Conservation (phyloP, 2,888 invertebrate genomes). For the Cynaeus angustus region DNA sequence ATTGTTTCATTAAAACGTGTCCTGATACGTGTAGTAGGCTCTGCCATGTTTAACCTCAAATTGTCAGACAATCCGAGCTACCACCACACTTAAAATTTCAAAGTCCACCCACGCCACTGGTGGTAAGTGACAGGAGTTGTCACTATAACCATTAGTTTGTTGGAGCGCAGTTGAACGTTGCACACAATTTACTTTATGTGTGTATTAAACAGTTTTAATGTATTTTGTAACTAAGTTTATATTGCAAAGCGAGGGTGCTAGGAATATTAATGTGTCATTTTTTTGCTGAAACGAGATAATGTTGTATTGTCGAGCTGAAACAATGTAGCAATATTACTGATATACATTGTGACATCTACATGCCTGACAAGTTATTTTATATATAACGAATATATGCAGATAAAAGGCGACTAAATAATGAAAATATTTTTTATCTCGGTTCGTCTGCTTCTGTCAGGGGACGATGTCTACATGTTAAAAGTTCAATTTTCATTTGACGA, state of each 20-base stretch:
- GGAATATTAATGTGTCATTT: constrained; percentile 66
- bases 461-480: constrained; percentile 28
- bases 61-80: neutral
- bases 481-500: constrained; percentile 41
- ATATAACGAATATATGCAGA: constrained; percentile 44
- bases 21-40: no score
- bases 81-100: neutral
- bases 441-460: constrained; percentile 39
- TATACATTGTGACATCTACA: constrained; percentile 52
- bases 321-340: constrained; percentile 62
- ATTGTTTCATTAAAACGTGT: constrained; percentile 62
- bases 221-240: constrained; percentile 69
- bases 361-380: constrained; percentile 55
- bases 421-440: constrained; percentile 49
- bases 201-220: constrained; percentile 69
- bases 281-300: constrained; percentile 61
- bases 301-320: constrained; percentile 62
- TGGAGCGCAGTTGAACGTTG: constrained; percentile 61
- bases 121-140: constrained; percentile 53
- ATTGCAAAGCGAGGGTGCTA: constrained; percentile 66
- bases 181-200: constrained; percentile 68
- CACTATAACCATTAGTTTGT: constrained; percentile 61
- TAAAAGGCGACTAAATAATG: constrained; percentile 45
- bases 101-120: constrained; percentile 43
- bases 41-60: no score